A percentile compares a stretch with the other conserved stretches of the same genome.
Conservation (phyloP, 1,140 invertebrate species). For the Batillaria attramentaria region DNA sequence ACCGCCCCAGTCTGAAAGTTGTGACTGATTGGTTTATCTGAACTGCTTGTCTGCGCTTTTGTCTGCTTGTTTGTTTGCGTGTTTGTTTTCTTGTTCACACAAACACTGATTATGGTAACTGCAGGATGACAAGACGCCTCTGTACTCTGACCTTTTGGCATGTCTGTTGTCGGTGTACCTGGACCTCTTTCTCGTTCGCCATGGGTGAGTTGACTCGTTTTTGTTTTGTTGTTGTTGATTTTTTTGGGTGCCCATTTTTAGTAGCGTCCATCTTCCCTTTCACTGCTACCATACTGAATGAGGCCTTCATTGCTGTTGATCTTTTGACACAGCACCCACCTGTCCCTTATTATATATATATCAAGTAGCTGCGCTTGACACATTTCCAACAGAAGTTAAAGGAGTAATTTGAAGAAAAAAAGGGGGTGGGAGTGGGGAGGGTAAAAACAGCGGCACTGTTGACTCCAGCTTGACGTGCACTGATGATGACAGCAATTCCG, state of each 20-base stretch:
- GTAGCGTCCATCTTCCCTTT: neutral
- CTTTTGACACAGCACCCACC: neutral
- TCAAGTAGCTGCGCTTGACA: neutral
- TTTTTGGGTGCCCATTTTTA: neutral
- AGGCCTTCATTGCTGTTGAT: neutral
- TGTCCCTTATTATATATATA: neutral
- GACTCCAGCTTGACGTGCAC: no score
- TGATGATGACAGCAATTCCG: no score
- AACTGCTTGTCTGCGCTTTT: no score
- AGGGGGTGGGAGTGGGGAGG: no score
- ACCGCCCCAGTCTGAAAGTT: constrained; percentile 4
- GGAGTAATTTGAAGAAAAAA: no score
- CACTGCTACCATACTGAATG: neutral
- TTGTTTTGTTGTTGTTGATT: no score
- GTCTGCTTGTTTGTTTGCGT: no score
- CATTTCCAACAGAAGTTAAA: neutral
- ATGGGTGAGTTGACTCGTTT: neutral
- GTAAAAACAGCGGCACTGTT: no score
- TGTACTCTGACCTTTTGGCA: neutral
- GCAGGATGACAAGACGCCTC: no score
- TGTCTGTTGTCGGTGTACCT: neutral
- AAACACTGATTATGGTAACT: no score
- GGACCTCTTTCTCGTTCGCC: neutral
- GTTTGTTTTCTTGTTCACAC: no score
- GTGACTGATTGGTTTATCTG: neutral